A percentile compares a stretch with the other conserved stretches of the same genome.
Evolutionary conservation across 2,797 vertebrate genomes (phyloP).

Genomic region (Sebastiscus tertius): DNA sequence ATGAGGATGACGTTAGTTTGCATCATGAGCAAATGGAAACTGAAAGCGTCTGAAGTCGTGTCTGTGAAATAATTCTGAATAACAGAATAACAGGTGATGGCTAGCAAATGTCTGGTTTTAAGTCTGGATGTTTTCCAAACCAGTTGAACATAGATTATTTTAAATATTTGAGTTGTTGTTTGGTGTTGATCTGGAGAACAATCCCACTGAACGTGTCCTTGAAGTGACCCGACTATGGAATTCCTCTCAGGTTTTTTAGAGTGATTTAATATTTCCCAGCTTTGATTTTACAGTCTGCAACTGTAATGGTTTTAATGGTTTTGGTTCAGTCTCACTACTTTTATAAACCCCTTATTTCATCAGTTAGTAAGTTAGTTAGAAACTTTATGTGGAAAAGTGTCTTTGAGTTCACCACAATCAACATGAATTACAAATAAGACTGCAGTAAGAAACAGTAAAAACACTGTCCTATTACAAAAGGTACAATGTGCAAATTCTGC

Average conservation of each 20-base stretch:
- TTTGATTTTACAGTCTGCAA: neutral
- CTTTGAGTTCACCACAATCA: neutral
- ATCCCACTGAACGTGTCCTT: neutral
- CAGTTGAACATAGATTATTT: neutral
- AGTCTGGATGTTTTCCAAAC: neutral
- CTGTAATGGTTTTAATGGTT: neutral
- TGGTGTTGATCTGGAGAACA: neutral
- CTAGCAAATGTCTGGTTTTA: neutral
- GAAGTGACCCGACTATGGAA: neutral
- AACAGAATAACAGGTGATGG: neutral
- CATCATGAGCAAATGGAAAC: neutral
- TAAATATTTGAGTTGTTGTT: neutral
- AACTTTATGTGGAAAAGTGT: neutral
- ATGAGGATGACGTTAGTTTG: conserved; percentile 10
- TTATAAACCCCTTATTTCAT: neutral
- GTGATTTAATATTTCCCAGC: neutral
- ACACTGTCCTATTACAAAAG: neutral
- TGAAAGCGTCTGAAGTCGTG: neutral
- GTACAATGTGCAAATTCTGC: neutral
- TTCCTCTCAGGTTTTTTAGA: neutral
- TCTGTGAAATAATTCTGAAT: neutral
- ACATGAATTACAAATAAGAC: neutral
- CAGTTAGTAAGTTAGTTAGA: neutral
- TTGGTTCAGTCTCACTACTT: neutral
- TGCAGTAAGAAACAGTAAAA: neutral